Conservation (phyloP, 2,113 vertebrate species). For the Hassar affinis region DNA sequence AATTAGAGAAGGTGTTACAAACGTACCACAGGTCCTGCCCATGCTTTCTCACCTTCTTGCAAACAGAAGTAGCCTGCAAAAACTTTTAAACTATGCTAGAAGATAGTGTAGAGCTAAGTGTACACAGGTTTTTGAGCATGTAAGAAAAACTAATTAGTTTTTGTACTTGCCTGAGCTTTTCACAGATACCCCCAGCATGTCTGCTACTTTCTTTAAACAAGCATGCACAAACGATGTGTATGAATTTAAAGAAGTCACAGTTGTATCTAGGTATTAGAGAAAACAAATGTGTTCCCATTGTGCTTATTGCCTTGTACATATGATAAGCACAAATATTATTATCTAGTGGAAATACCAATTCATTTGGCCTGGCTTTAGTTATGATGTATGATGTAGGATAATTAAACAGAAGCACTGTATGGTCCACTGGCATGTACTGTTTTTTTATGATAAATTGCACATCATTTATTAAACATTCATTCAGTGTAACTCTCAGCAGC, state of each 20-base stretch:
- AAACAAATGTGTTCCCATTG: not conserved
- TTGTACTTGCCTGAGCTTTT: not conserved
- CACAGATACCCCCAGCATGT: not conserved
- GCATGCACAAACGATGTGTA: not conserved
- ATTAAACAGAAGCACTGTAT: conserved; percentile 4
- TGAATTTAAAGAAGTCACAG: not conserved
- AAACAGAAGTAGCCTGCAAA: not conserved
- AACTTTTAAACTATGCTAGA: not conserved
- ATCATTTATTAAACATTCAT: conserved; percentile 50
- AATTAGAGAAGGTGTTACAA: not conserved
- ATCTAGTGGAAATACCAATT: not conserved
- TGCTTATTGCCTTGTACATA: not conserved
- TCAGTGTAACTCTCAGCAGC: conserved; percentile 59
- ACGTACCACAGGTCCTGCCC: not conserved
- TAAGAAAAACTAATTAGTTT: not conserved
- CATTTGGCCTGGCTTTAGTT: not conserved
- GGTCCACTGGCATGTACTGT: not conserved
- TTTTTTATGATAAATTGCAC: conserved; percentile 7
- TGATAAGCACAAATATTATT: not conserved
- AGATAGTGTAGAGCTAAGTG: not conserved
- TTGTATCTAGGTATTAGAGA: not conserved
- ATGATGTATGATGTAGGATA: not conserved
- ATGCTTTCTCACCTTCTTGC: not conserved
- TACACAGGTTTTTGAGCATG: not conserved
- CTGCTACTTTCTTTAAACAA: not conserved